Evolutionary conservation across 2,888 invertebrate genomes (phyloP), one percentile per base, ranked within the genome.

Genomic region (Eupithecia inturbata): DNA sequence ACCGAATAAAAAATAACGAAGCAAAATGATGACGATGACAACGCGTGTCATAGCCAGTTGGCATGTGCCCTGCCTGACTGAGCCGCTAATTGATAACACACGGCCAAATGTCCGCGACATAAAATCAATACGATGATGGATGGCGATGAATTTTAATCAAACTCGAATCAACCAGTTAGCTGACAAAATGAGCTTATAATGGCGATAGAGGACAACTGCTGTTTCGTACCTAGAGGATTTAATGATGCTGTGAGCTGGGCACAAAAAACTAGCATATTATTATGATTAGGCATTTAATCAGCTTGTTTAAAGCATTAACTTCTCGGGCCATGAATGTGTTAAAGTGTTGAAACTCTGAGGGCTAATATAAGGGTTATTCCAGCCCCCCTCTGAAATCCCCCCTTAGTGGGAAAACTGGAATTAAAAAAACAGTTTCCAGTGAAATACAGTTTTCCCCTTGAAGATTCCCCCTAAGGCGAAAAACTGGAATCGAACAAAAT

Each of bases 61-160:
- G 60, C 73, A 39, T 41, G 31, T 36, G 60, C 39, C 71, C 70
- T 41, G n/a, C n/a, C n/a, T n/a, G n/a, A n/a, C n/a, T n/a, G 31
- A 26, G 60, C 39, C 71, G 71, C 87, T 91, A 92, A 92, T 92
- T 92, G 91, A 91, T 92, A 92, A 88, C 88, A 87, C 87, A 80
- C 82, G 84, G 84, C 87, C 91, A 87, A 89, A 90, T 93, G 93
- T 87, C 85, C 81, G 82, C 85, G 93, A 91, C 92, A 89, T 84
- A 92, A 93, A 93, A 92, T 92, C 93, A 93, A 93, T 93, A 93
- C 80, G 83, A 77, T 92, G 93, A 94, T 93, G 89, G 92, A 94
- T 92, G 92, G 83, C 85, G 87, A 86, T 87, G 89, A 88, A 90
- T 91, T 92, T 94, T 93, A 93, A 93, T 93, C 92, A 93, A 92